Conservation (phyloP, 2,113 vertebrate genomes). For the Theristicus caerulescens region DNA sequence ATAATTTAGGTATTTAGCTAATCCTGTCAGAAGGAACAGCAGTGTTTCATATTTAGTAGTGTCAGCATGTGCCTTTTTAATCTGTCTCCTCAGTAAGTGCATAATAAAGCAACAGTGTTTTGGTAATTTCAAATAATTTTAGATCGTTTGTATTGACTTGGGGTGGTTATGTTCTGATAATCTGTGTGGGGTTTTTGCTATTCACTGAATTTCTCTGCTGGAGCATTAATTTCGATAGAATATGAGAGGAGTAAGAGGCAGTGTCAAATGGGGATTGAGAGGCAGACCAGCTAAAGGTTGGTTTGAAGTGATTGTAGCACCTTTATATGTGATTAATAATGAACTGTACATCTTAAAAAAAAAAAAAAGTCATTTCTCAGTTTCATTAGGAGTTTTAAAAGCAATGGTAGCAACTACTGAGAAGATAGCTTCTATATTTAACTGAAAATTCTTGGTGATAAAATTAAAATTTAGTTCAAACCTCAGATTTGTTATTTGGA, state of each 20-base stretch:
- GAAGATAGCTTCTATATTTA: neutral
- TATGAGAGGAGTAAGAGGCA: neutral
- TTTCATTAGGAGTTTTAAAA: neutral
- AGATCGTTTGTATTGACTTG: neutral
- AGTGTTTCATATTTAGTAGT: neutral
- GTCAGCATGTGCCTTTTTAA: neutral
- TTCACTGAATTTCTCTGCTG: neutral
- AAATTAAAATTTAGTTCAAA: neutral
- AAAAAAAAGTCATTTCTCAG: neutral
- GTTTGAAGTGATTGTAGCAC: neutral
- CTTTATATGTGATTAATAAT: neutral
- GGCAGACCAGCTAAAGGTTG: neutral
- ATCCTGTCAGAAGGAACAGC: slow-evolving; percentile 6
- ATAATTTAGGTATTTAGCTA: slow-evolving; percentile 25
- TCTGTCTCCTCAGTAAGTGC: neutral
- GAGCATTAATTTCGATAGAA: neutral
- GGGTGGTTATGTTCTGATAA: neutral
- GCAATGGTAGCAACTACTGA: neutral
- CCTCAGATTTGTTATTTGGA: neutral
- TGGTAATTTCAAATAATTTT: neutral
- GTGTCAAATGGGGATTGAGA: neutral
- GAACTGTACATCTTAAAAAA: neutral
- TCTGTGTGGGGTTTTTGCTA: neutral
- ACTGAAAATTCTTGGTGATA: neutral
- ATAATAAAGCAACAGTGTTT: neutral